A percentile compares a stretch with the other conserved stretches of the same genome.
These are phyloP conservation scores for Staurois parvus DNA, from an alignment of 2,797 vertebrate genomes.

Conservation along the genomic window DNA sequence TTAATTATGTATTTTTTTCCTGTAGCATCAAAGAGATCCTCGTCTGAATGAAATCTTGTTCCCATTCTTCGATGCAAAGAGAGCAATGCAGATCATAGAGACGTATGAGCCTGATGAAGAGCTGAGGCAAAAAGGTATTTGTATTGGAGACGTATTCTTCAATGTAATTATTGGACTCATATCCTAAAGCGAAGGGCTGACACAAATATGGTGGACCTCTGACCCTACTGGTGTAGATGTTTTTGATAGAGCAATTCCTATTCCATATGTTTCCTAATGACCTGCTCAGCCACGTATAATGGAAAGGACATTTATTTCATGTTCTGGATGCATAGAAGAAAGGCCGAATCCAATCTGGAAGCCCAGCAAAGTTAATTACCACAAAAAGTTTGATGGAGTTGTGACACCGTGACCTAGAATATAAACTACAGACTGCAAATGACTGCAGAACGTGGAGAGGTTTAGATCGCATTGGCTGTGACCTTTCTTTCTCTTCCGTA, in stretches of 20 bases:
- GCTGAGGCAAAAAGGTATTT: constrained; percentile 91
- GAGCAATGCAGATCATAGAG: constrained; percentile 96
- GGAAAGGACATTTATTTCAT: constrained; percentile 47
- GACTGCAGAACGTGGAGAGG: background rate
- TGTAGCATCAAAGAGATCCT: constrained; percentile 95
- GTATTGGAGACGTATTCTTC: background rate
- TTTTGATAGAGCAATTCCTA: constrained; percentile 31
- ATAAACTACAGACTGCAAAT: constrained; percentile 18
- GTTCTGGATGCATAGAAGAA: background rate
- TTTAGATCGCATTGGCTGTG: constrained; percentile 16
- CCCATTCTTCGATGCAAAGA: constrained; percentile 96
- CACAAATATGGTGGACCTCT: constrained; percentile 9
- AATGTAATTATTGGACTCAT: constrained; percentile 10
- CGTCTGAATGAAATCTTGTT: constrained; percentile 98
- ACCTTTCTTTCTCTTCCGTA: constrained; percentile 21
- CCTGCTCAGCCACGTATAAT: constrained; percentile 8
- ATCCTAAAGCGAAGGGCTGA: background rate
- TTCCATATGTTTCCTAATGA: constrained; percentile 31
- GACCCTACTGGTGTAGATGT: background rate
- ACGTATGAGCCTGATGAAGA: constrained; percentile 92
- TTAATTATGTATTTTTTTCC: constrained; percentile 66
- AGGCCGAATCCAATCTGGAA: constrained; percentile 6
- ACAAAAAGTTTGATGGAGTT: constrained; percentile 24
- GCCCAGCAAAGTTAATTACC: constrained; percentile 1
- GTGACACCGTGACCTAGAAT: constrained; percentile 14